Conservation (phyloP, 2,797 vertebrate genomes). For the Rhynchonycteris naso region DNA sequence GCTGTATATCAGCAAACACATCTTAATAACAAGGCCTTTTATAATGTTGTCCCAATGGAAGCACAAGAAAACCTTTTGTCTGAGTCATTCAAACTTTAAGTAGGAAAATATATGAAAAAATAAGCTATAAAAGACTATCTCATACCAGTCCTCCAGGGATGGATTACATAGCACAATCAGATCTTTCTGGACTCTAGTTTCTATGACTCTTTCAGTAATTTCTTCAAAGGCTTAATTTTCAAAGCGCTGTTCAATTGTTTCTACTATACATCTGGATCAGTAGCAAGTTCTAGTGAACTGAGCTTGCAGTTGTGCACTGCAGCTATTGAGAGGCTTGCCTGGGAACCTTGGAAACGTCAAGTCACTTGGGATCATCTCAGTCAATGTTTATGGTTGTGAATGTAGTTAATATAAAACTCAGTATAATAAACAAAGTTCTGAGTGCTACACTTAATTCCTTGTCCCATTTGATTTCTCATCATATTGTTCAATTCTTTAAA, state of each 20-base stretch:
- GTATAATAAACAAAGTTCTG: constrained; percentile 20
- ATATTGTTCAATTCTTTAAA: constrained; percentile 45
- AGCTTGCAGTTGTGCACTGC: background rate
- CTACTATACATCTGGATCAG: background rate
- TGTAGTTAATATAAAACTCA: constrained; percentile 37
- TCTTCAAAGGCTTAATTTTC: constrained; percentile 56
- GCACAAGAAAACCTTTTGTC: constrained; percentile 60
- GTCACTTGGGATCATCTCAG: constrained; percentile 25
- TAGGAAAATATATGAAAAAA: constrained; percentile 63
- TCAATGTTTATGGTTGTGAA: background rate
- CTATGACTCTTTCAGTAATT: constrained; percentile 34
- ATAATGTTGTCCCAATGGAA: constrained; percentile 61
- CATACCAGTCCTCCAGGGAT: constrained; percentile 9
- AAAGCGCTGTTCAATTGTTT: constrained; percentile 24
- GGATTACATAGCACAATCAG: constrained; percentile 42
- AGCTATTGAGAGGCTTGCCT: background rate
- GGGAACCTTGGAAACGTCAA: background rate
- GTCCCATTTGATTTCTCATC: constrained; percentile 46
- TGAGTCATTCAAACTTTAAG: constrained; percentile 70
- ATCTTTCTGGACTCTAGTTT: constrained; percentile 66
- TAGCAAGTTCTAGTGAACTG: constrained; percentile 12
- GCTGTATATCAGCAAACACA: constrained; percentile 50
- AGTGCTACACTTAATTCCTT: constrained; percentile 23
- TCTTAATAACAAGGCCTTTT: constrained; percentile 65
- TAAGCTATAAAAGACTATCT: constrained; percentile 39